Conservation (phyloP, 2,797 vertebrate species). For the Argentina silus region DNA sequence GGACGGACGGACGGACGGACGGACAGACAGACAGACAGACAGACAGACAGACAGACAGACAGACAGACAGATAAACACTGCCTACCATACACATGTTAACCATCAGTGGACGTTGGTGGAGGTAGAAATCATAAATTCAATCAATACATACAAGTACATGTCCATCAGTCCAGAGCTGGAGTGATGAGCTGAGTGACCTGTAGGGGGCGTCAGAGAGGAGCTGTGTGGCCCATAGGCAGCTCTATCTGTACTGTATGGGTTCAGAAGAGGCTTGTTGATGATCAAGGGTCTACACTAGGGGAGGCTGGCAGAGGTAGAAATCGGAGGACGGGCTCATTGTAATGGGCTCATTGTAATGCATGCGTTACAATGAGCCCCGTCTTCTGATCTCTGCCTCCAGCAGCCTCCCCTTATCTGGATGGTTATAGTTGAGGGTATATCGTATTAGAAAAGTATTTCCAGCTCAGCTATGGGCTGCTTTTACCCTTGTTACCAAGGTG, state of each 20-base stretch:
- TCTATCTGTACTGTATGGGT: not conserved
- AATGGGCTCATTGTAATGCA: too few species aligned
- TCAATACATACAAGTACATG: too few species aligned
- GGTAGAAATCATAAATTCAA: too few species aligned
- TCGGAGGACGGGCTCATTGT: too few species aligned
- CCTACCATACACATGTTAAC: too few species aligned
- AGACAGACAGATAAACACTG: not conserved
- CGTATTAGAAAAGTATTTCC: not conserved
- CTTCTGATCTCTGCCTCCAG: too few species aligned
- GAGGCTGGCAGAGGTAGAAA: too few species aligned
- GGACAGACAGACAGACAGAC: not conserved
- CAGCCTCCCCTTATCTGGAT: too few species aligned
- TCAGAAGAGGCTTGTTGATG: not conserved
- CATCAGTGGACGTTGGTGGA: too few species aligned
- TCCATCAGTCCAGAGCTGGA: not conserved
- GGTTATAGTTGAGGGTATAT: too few species aligned
- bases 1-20: not conserved
- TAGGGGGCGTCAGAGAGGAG: not conserved
- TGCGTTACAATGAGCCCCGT: too few species aligned
- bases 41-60: not conserved
- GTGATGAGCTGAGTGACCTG: not conserved
- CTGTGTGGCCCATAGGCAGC: not conserved
- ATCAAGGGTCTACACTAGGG: not conserved
- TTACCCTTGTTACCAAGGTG: not conserved
- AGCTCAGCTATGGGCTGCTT: not conserved